A percentile compares a stretch with the other conserved stretches of the same genome.
phyloP scores from a whole-genome alignment of 2,113 vertebrate species.

The Rhadina sibilatrix region DNA sequence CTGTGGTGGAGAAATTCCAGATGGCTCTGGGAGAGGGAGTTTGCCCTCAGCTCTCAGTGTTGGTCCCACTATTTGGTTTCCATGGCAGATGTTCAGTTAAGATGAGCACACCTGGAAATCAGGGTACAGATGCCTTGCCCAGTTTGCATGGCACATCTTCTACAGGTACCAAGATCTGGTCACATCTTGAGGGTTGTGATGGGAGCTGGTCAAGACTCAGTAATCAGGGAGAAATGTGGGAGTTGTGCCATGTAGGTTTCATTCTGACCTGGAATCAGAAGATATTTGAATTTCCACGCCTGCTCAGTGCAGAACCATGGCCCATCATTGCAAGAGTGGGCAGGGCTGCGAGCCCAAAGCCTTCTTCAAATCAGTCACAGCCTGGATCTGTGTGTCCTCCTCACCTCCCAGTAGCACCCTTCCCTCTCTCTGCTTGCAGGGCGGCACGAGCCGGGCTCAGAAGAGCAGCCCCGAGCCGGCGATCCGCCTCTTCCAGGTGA shows the following conservation, averaged over 20 bases:
- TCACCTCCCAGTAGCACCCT: background rate
- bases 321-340: accelerated
- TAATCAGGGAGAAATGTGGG: background rate
- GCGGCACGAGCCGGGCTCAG: slow-evolving; percentile 78
- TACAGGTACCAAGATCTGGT: background rate
- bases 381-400: background rate
- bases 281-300: background rate
- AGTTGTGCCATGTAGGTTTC: background rate
- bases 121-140: background rate
- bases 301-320: background rate
- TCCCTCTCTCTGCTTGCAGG: slow-evolving; percentile 60
- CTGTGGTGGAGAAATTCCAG: background rate
- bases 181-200: background rate
- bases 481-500: slow-evolving; percentile 85
- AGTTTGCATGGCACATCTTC: background rate
- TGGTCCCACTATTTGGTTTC: background rate
- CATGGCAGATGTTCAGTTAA: background rate
- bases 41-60: background rate
- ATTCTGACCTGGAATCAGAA: background rate
- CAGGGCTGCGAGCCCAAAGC: background rate
- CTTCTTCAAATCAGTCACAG: background rate
- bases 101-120: background rate
- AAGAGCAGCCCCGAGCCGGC: slow-evolving; percentile 34
- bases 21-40: background rate
- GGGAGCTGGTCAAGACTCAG: background rate